These are phyloP conservation scores for Caenorhabditis sp. DNA, from an alignment of 2,888 invertebrate species.

Conservation along the genomic window DNA sequence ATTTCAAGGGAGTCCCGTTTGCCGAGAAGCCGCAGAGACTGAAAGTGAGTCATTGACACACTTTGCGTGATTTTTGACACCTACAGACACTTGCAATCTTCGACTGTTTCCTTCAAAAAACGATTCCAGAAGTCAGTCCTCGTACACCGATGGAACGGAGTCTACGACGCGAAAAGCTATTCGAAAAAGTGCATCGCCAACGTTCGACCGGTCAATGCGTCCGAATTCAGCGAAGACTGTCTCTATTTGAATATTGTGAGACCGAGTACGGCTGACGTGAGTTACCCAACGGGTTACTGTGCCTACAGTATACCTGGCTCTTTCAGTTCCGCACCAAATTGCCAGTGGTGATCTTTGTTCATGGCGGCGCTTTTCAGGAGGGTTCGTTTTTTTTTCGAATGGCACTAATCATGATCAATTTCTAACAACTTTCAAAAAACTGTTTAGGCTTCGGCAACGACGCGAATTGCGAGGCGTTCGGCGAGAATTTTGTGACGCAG, in stretches of 20 bases:
- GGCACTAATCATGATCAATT: too few relatives aligned
- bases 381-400: slow-evolving; percentile 3
- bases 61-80: neutral
- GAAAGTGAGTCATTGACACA: slow-evolving; percentile 26
- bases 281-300: too few relatives aligned
- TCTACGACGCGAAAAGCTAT: slow-evolving; percentile 10
- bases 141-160: slow-evolving; percentile 19
- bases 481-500: slow-evolving; percentile 26
- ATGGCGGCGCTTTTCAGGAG: slow-evolving; percentile 45
- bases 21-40: slow-evolving; percentile 41
- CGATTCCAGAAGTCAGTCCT: slow-evolving; percentile 29
- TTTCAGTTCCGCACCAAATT: slow-evolving; percentile 3
- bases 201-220: slow-evolving; percentile 17
- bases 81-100: too few relatives aligned
- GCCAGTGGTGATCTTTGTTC: slow-evolving; percentile 44
- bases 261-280: slow-evolving; percentile 20
- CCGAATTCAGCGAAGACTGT: slow-evolving; percentile 52
- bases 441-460: slow-evolving; percentile 36
- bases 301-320: too few relatives aligned
- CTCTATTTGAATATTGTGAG: slow-evolving; percentile 44
- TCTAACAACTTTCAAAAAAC: neutral
- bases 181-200: slow-evolving; percentile 28
- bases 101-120: too few relatives aligned
- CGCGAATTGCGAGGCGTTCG: slow-evolving; percentile 31
- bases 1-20: slow-evolving; percentile 37